Base-by-base conservation (phyloP, 2,888 invertebrate species). In the Eueremaeus valkanovi region DNA sequence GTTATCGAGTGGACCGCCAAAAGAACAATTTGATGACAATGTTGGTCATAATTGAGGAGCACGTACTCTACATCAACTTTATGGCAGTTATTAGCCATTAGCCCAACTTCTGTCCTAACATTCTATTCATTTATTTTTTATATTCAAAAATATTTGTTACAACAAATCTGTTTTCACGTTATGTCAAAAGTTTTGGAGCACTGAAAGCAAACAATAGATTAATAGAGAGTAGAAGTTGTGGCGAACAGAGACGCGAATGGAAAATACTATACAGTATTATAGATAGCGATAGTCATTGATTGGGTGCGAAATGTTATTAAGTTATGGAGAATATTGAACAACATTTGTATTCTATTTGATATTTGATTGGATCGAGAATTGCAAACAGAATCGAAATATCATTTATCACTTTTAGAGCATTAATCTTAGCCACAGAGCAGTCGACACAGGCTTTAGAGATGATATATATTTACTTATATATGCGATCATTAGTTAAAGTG, bases 401-500 rank as follows among this genome's bases (percentile, higher is more conserved):
- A 61, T 61, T 61, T 29, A 61, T 61, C 61, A 61, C 9, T 29
- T 6, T 16, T n/a, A 16, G 21, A 8, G 61, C 61, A 61, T 61
- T 61, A 61, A 61, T 61, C 61, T 61, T 61, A 29, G 31, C 29
- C 61, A 33, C 5, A 61, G 21, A 3, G 61, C 29, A 61, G 61
- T 33, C 61, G 61, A 61, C 61, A 61, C 61, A 21, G 33, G 31
- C 29, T 61, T 24, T 61, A 33, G 29, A 61, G 31, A 61, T 61
- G 61, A 61, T 8, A 29, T 29, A n/a, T 61, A 61, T 61, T 61
- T 61, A 61, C 61, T 61, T 61, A 29, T 61, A 21, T n/a, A n/a
- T n/a, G 31, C 33, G 31, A 61, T 61, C 61, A 61, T 61, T 61
- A 61, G 61, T 61, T 61, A 61, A 58, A 58, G 16, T 58, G 27